Percentiles rank a stretch among this genome's conserved stretches.
Conservation (phyloP, 1,140 invertebrate species). For the Bombus terrestris region DNA sequence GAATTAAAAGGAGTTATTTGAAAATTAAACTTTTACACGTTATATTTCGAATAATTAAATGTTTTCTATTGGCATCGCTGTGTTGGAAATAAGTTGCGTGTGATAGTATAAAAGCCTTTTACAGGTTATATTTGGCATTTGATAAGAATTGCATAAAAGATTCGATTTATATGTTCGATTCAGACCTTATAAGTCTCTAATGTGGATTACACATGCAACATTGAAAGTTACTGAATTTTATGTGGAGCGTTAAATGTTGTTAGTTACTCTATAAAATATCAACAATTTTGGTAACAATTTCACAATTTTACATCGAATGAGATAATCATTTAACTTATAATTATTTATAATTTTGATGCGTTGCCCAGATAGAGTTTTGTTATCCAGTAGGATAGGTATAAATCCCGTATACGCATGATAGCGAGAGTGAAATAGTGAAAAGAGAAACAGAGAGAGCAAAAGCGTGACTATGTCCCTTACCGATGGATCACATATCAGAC, state of each 20-base stretch:
- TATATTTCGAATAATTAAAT: not conserved
- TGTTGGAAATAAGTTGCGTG: not conserved
- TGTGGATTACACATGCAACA: too few species aligned
- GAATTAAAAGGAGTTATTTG: not conserved
- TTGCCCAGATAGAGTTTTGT: too few species aligned
- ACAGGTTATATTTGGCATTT: not conserved
- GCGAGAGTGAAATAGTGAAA: not conserved
- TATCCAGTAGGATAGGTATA: not conserved
- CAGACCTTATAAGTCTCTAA: not conserved
- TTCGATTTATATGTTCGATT: not conserved
- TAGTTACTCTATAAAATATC: too few species aligned
- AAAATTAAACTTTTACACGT: not conserved
- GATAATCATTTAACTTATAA: too few species aligned
- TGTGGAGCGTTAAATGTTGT: too few species aligned
- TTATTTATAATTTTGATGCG: too few species aligned
- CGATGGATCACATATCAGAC: conserved; percentile 19
- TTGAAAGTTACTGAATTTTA: too few species aligned
- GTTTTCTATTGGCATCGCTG: not conserved
- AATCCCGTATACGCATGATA: not conserved
- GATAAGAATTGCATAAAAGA: not conserved
- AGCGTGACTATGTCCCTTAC: not conserved
- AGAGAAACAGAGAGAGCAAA: not conserved
- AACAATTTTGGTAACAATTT: too few species aligned
- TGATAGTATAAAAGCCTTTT: not conserved
- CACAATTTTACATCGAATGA: too few species aligned